Conservation (phyloP, 2,888 invertebrate species). For the Lasioglossum zephyrum region DNA sequence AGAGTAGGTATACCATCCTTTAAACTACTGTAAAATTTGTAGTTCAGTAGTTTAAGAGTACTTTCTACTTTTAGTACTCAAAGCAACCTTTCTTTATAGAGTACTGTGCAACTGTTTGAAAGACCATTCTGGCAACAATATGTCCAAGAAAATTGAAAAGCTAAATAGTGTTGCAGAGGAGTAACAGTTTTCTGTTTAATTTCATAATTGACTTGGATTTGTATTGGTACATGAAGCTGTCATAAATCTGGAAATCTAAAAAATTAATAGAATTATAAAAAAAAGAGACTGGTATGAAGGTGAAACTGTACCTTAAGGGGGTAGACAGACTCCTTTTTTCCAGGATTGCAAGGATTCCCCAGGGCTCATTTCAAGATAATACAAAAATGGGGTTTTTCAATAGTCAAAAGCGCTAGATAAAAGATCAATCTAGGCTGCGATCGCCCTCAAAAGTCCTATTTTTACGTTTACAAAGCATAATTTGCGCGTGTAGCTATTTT, state of each 20-base stretch:
- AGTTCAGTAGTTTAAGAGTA: constrained; percentile 33
- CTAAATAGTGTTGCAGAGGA: constrained; percentile 74
- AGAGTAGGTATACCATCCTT: constrained; percentile 31
- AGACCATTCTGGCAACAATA: constrained; percentile 39
- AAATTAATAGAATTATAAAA: constrained; percentile 65
- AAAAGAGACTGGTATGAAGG: background rate
- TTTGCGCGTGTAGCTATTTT: too few species aligned
- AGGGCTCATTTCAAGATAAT: too few species aligned
- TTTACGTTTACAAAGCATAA: too few species aligned
- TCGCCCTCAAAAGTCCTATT: too few species aligned
- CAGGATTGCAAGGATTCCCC: too few species aligned
- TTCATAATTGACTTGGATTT: constrained; percentile 80
- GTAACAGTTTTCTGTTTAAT: constrained; percentile 75
- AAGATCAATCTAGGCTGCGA: too few species aligned
- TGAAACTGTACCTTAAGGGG: constrained; percentile 7
- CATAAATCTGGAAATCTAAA: constrained; percentile 93
- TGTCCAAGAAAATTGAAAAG: constrained; percentile 34
- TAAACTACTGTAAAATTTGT: constrained; percentile 21
- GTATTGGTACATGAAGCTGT: constrained; percentile 86
- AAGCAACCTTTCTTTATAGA: constrained; percentile 34
- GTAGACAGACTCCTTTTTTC: too few species aligned
- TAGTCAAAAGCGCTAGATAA: too few species aligned
- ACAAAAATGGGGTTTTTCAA: too few species aligned
- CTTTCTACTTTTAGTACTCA: constrained; percentile 22
- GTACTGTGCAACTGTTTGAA: constrained; percentile 30